Base-by-base conservation (phyloP, 2,113 vertebrate genomes). In the Cinclus mexicanus region DNA sequence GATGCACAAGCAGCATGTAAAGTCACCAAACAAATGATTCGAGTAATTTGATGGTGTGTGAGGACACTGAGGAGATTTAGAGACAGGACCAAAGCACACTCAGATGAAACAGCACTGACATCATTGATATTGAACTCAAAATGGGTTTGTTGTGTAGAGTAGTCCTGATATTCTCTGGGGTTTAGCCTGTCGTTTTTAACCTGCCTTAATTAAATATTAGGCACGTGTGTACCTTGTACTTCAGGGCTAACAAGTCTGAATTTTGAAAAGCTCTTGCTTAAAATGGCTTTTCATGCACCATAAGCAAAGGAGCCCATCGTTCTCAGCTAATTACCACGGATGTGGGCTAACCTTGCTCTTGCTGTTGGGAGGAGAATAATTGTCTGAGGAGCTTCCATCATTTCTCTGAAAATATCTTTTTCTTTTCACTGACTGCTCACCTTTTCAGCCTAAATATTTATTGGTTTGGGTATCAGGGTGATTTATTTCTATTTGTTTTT, bases 401-500 rank as follows among this genome's bases (percentile, higher is more conserved):
- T 82, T 95, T 56, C 83, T 65, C 91, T 71, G 81, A 46, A 91
- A 95, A 93, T 84, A 81, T 78, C 69, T 44, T 76, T 79, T 60
- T 41, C 70, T 94, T 95, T 88, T 75, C 72, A 52, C 82, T 71
- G 74, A n/a, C 74, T 85, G 83, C 65, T 94, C 94, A 91, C 70
- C 71, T 93, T 93, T 86, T 57, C 57, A 87, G 76, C 82, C 93
- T 76, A 83, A 87, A 83, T 86, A 86, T 81, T 90, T 91, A 92
- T 90, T 77, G 94, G 60, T 94, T 92, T 94, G 29, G 44, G 55
- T 28, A 3, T 11, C 21, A 56, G 17, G 64, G 81, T 95, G 90
- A 96, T 97, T 94, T 89, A 93, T 95, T 94, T 94, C 85, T 65
- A 79, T 93, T 96, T 94, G 90, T 87, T 97, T 97, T 97, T 95